Percentiles rank a stretch among this genome's conserved stretches.
phyloP scores from a whole-genome alignment of 92 coral and sea anemone genomes.

The Micromussa lordhowensis region DNA sequence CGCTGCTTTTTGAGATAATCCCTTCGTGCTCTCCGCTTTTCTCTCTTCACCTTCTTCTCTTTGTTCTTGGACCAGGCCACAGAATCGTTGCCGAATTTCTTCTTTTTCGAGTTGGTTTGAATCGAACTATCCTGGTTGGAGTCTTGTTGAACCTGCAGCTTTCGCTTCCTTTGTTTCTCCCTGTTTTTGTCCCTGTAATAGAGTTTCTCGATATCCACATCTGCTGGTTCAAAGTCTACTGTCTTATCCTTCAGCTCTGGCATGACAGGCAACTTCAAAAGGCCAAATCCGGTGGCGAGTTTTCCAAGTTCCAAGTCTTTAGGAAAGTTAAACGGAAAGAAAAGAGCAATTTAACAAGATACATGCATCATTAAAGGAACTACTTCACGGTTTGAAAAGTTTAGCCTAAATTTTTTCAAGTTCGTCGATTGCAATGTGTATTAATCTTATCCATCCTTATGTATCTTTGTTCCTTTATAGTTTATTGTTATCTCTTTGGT shows the following conservation, averaged over 20 bases:
- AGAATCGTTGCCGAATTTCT: slow-evolving; percentile 49
- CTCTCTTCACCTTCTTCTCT: slow-evolving; percentile 76
- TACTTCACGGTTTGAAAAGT: too few species aligned
- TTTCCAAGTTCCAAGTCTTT: slow-evolving; percentile 92
- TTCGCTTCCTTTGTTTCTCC: slow-evolving; percentile 83
- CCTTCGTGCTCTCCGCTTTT: slow-evolving; percentile 78
- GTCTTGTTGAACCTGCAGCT: slow-evolving; percentile 58
- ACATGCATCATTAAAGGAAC: neutral
- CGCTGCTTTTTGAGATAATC: slow-evolving; percentile 65
- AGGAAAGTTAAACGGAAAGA: neutral
- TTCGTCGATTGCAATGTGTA: too few species aligned
- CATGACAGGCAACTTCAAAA: slow-evolving; percentile 88
- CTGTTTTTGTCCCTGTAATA: slow-evolving; percentile 83
- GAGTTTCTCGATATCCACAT: slow-evolving; percentile 72
- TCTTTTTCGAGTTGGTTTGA: slow-evolving; percentile 39
- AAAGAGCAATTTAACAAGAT: neutral
- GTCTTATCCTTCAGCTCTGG: slow-evolving; percentile 89
- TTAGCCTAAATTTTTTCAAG: too few species aligned
- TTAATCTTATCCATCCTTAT: too few species aligned
- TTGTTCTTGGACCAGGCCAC: slow-evolving; percentile 88
- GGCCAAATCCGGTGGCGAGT: slow-evolving; percentile 93
- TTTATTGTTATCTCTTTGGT: too few species aligned
- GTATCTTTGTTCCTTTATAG: too few species aligned
- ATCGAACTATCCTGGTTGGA: neutral
- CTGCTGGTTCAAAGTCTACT: slow-evolving; percentile 72